Percentiles rank a stretch among this genome's conserved stretches.
Evolutionary conservation across 2,888 invertebrate species (phyloP).

Genomic region (Pomacea canaliculata): DNA sequence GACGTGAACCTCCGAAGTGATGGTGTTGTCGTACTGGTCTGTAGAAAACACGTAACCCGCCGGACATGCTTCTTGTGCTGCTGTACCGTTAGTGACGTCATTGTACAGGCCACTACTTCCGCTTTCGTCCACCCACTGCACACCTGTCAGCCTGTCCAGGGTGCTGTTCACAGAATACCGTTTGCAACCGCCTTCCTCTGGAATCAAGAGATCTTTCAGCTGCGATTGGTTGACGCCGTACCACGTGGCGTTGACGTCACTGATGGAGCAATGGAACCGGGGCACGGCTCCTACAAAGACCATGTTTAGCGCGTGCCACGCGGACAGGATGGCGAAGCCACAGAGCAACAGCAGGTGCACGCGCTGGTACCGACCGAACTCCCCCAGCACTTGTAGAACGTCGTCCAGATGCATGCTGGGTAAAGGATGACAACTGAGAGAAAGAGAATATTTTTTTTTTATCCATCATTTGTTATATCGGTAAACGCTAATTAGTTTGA

Average conservation of each 20-base stretch:
- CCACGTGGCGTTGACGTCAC: conserved; percentile 21
- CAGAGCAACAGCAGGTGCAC: conserved; percentile 88
- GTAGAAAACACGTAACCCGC: conserved; percentile 26
- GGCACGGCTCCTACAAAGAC: conserved; percentile 91
- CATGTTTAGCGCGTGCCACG: conserved; percentile 93
- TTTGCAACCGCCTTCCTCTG: conserved; percentile 8
- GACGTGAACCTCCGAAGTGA: conserved; percentile 29
- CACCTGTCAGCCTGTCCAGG: not conserved
- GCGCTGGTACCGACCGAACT: conserved; percentile 90
- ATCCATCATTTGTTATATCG: not conserved
- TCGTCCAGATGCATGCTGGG: conserved; percentile 51
- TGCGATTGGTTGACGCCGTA: conserved; percentile 19
- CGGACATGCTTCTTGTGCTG: conserved; percentile 7
- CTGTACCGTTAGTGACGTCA: not conserved
- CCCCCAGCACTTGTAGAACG: conserved; percentile 82
- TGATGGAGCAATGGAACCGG: conserved; percentile 81
- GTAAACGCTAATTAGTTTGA: not conserved
- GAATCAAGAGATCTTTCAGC: conserved; percentile 17
- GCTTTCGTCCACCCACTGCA: not conserved
- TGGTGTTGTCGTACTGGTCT: conserved; percentile 26
- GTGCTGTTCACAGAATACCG: conserved; percentile 16
- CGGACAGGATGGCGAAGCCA: conserved; percentile 90
- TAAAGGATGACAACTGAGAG: not conserved
- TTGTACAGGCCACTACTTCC: not conserved
- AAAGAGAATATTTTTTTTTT: not conserved